These are phyloP conservation scores for Carassius carassius DNA, from an alignment of 2,113 vertebrate genomes.

Conservation along the genomic window DNA sequence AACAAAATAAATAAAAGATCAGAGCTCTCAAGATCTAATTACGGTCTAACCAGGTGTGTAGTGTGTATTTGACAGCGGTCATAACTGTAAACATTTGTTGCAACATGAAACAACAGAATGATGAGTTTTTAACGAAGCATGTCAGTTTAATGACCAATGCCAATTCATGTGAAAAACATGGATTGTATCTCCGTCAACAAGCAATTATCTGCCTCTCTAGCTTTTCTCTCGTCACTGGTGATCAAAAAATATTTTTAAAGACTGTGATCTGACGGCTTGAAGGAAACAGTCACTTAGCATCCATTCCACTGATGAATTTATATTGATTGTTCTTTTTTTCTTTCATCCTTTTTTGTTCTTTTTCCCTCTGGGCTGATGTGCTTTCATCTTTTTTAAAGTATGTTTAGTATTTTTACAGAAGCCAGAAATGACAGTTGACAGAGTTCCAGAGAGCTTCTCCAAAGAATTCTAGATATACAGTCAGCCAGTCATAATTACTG, in stretches of 20 bases:
- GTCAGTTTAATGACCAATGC: conserved; percentile 21
- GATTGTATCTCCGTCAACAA: conserved; percentile 29
- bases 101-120: conserved; percentile 22
- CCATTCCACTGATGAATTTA: no score
- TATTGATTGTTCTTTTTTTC: not conserved
- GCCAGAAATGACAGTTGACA: not conserved
- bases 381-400: not conserved
- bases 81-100: conserved; percentile 5
- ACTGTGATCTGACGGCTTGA: conserved; percentile 3
- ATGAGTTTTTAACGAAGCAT: conserved; percentile 22
- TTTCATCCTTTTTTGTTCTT: not conserved
- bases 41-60: conserved; percentile 29
- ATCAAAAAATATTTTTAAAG: conserved; percentile 23
- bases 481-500: no score
- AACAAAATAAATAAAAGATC: conserved; percentile 26
- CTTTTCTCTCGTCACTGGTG: not conserved
- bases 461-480: not conserved
- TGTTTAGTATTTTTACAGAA: not conserved
- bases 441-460: not conserved
- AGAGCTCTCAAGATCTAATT: conserved; percentile 22
- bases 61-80: conserved; percentile 12
- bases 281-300: conserved; percentile 20
- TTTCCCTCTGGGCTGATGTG: not conserved
- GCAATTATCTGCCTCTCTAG: conserved; percentile 21
- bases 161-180: conserved; percentile 2